Evolutionary conservation across 1,140 invertebrate species (phyloP).

Genomic region (Eumaeus atala): DNA sequence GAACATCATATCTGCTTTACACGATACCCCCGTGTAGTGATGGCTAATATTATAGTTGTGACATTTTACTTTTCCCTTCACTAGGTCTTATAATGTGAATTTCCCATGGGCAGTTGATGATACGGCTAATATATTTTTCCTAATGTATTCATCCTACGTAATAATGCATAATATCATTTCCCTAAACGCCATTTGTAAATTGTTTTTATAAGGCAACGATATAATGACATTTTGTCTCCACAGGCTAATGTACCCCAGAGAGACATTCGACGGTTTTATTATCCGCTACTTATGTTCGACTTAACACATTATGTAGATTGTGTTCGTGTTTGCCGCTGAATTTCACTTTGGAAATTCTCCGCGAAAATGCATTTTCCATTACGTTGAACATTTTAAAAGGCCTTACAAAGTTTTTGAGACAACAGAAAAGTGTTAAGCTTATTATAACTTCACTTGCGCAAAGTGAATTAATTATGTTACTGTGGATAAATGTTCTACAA

Average conservation of each 20-base stretch:
- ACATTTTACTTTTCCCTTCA: too few species aligned
- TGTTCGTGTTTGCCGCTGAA: not conserved
- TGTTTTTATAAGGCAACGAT: not conserved
- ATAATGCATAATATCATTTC: too few species aligned
- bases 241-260: not conserved
- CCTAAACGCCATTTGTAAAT: not conserved
- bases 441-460: too few species aligned
- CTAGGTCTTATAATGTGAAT: too few species aligned
- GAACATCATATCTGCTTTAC: too few species aligned
- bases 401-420: not conserved
- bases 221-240: not conserved
- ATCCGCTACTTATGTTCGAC: not conserved
- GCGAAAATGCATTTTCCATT: constrained; percentile 8
- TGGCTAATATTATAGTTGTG: too few species aligned
- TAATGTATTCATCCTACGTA: too few species aligned
- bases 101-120: too few species aligned
- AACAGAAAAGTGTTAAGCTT: not conserved
- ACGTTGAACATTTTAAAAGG: not conserved
- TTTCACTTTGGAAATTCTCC: not conserved
- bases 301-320: constrained; percentile 9
- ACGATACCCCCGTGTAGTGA: too few species aligned
- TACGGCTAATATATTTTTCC: too few species aligned
- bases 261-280: constrained; percentile 2
- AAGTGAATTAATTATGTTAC: too few species aligned
- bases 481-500: too few species aligned